Percentiles rank a stretch among this genome's conserved stretches.
These are phyloP conservation scores for Leptogaster cylindrica DNA, from an alignment of 2,888 invertebrate genomes.

Conservation along the genomic window DNA sequence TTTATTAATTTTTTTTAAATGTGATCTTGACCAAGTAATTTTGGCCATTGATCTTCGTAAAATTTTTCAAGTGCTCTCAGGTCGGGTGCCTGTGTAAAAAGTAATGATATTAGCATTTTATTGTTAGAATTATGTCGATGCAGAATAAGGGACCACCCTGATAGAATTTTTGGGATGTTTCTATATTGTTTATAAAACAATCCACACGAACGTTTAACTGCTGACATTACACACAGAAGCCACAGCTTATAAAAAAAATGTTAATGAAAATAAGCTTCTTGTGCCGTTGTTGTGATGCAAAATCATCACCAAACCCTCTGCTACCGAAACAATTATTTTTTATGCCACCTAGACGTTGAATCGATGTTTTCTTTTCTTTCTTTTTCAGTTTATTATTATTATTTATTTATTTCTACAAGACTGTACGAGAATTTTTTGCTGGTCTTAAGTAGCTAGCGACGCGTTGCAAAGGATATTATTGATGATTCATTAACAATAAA, in stretches of 20 bases:
- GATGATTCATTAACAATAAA: not conserved
- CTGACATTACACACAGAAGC: slow-evolving; percentile 1
- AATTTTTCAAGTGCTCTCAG: too few species aligned
- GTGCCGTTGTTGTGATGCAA: too few species aligned
- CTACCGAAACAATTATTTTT: too few species aligned
- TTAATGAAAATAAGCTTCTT: too few species aligned
- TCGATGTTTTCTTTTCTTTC: not conserved
- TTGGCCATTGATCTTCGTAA: too few species aligned
- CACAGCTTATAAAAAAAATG: not conserved
- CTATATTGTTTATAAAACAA: slow-evolving; percentile 14
- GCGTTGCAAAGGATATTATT: not conserved
- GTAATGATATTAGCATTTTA: too few species aligned
- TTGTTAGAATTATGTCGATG: too few species aligned
- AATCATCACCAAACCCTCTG: too few species aligned
- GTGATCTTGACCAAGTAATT: too few species aligned
- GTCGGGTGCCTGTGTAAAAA: too few species aligned
- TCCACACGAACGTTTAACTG: not conserved
- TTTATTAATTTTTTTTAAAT: too few species aligned
- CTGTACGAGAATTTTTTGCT: not conserved
- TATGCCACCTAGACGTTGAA: not conserved
- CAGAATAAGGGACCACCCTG: slow-evolving; percentile 20
- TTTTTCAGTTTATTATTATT: not conserved
- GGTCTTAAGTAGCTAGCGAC: not conserved
- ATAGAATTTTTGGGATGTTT: slow-evolving; percentile 16
- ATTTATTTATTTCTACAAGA: not conserved